Conservation (phyloP, 2,797 vertebrate species). For the Enteromius afrohamiltoni region DNA sequence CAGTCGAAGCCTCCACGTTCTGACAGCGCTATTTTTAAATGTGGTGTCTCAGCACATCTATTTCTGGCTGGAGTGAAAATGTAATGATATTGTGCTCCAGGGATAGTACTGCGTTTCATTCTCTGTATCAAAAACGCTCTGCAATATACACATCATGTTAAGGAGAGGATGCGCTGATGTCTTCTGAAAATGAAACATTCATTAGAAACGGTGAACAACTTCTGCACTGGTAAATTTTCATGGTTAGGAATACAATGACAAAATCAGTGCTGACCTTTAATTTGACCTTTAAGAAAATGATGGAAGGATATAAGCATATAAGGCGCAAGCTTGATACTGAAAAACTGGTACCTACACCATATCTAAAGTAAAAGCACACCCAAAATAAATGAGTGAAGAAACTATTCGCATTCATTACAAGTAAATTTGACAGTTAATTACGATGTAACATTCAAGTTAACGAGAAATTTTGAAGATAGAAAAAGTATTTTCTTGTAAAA, state of each 20-base stretch:
- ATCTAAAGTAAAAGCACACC: not conserved
- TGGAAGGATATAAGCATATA: not conserved
- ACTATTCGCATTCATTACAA: not conserved
- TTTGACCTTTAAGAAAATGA: not conserved
- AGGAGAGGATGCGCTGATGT: not conserved
- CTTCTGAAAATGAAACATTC: not conserved
- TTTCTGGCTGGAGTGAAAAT: constrained; percentile 40
- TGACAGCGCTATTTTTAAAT: constrained; percentile 56
- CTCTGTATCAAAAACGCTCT: not conserved
- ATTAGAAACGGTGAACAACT: not conserved
- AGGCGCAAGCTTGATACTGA: too few relatives aligned
- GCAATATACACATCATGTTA: not conserved
- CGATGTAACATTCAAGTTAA: too few relatives aligned
- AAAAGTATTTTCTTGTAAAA: not conserved
- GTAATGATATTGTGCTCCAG: constrained; percentile 40
- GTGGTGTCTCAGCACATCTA: constrained; percentile 56
- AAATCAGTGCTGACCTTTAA: not conserved
- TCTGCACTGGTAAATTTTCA: not conserved
- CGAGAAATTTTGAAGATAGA: not conserved
- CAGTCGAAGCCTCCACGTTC: constrained; percentile 19
- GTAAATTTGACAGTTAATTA: too few relatives aligned
- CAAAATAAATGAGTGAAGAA: not conserved
- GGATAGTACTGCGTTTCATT: constrained; percentile 10
- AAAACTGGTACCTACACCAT: not conserved
- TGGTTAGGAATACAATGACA: not conserved